Evolutionary conservation across 37 sponge, comb jelly and placozoan genomes (phyloP), one percentile per base, ranked within the genome.

Genomic region (Halichondria panicea): DNA sequence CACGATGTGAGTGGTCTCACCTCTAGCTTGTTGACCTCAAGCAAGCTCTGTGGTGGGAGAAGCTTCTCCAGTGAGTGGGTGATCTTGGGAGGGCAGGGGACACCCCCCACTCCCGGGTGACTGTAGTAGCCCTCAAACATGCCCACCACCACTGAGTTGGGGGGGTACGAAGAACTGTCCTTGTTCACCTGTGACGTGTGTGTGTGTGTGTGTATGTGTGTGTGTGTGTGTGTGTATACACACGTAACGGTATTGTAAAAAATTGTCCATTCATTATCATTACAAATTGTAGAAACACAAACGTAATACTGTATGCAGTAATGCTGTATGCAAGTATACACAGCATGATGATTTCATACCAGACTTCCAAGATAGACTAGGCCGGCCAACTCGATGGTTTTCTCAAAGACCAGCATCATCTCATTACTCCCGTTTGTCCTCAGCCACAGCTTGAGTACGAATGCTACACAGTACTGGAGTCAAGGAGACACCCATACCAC

Each of bases 111-210:
- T 40, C 30, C 63, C 4, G 71, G 39, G 37, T 68, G 38, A 21
- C 60, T 71, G 68, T 86, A 86, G 67, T 63, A 78, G 0, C 87
- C 80, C 53, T 86, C 87, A 46, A 68, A 76, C 73, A 78, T 86
- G 45, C 74, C 79, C 11, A 86, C 37, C 28, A 79, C 62, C 4
- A 86, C 68, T n/a, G 73, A 78, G 61, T 86, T 86, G 31, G 68
- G 41, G n/a, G 79, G 80, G 45, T 86, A 86, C 18, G 35, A 24
- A 1, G 68, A 44, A 4, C 74, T 64, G 72, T 86, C 87, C 43
- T 72, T 78, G 37, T 78, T 77, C 36, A 84, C 62, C 87, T 86
- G 44, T 22, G 43, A 19, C n/a, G 43, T 31, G 31, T 71, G n/a
- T n/a, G n/a, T n/a, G n/a, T n/a, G n/a, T n/a, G n/a, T n/a, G 25